phyloP scores from a whole-genome alignment of 2,888 invertebrate species.

The Liposcelis brunnea region DNA sequence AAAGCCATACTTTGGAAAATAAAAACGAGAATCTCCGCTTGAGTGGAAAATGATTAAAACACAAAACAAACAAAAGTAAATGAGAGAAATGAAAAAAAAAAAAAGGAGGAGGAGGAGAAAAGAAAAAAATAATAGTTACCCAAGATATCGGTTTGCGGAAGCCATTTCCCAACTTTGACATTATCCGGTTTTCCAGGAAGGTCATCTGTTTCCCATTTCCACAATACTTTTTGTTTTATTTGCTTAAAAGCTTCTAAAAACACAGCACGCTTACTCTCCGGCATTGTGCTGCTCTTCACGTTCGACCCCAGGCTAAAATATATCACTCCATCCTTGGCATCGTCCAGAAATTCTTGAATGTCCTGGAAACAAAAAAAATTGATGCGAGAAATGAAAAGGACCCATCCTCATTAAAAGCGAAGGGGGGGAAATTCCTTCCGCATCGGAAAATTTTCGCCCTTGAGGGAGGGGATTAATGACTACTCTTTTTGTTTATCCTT shows the following conservation, averaged over 20 bases:
- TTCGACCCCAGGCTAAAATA: constrained; percentile 64
- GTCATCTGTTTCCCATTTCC: constrained; percentile 58
- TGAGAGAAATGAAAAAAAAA: no score
- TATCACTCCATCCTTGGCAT: constrained; percentile 46
- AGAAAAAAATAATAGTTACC: constrained; percentile 29
- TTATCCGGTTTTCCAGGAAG: constrained; percentile 40
- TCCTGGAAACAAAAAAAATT: constrained; percentile 20
- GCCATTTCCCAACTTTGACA: constrained; percentile 43
- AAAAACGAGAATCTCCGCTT: no score
- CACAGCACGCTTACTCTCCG: constrained; percentile 34
- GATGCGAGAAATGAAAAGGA: no score
- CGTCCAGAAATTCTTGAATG: constrained; percentile 43
- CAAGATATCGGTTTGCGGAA: constrained; percentile 62
- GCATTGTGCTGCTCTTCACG: constrained; percentile 45
- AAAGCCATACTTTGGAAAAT: no score
- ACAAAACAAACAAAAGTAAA: no score
- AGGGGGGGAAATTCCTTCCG: no score
- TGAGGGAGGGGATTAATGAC: no score
- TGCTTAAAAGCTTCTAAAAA: constrained; percentile 42
- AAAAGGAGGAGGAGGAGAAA: no score
- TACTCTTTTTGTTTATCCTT: no score
- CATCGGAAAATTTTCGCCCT: no score
- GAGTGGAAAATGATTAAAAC: no score
- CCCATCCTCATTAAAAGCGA: no score
- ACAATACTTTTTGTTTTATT: constrained; percentile 50